phyloP scores from a whole-genome alignment of 2,797 vertebrate species.

The Limosa lapponica region DNA sequence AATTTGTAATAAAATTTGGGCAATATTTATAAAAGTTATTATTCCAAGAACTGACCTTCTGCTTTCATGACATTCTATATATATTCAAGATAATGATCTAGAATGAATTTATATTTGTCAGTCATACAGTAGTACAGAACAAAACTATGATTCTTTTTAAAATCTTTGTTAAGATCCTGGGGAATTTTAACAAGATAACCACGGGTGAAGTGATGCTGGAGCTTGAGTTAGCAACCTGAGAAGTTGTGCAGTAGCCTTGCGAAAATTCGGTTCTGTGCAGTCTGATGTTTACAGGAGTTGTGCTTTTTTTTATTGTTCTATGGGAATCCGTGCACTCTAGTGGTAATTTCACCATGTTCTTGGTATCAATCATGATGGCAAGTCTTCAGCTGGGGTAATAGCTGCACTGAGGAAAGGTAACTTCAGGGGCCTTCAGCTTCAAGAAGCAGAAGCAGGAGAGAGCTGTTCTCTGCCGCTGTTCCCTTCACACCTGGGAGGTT shows the following conservation, averaged over 20 bases:
- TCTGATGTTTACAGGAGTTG: neutral
- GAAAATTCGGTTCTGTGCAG: rapidly evolving
- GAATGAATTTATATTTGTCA: neutral
- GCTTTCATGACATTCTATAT: neutral
- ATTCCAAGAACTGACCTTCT: neutral
- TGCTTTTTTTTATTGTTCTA: neutral
- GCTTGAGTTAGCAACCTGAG: neutral
- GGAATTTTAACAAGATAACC: neutral
- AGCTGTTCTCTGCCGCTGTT: neutral
- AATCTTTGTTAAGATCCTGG: neutral
- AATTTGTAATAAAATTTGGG: neutral
- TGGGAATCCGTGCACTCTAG: neutral
- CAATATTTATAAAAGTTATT: neutral
- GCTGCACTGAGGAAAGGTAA: neutral
- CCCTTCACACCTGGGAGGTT: neutral
- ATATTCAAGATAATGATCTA: neutral
- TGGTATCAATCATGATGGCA: rapidly evolving
- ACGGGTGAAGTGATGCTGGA: neutral
- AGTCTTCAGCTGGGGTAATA: neutral
- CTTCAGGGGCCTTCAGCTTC: neutral
- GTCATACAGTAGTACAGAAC: neutral
- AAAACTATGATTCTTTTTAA: neutral
- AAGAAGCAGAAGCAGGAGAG: neutral
- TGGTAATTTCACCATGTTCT: neutral
- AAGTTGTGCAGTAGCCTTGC: neutral